These are phyloP conservation scores for Xestobium rufovillosum DNA, from an alignment of 2,888 invertebrate genomes.

Conservation along the genomic window DNA sequence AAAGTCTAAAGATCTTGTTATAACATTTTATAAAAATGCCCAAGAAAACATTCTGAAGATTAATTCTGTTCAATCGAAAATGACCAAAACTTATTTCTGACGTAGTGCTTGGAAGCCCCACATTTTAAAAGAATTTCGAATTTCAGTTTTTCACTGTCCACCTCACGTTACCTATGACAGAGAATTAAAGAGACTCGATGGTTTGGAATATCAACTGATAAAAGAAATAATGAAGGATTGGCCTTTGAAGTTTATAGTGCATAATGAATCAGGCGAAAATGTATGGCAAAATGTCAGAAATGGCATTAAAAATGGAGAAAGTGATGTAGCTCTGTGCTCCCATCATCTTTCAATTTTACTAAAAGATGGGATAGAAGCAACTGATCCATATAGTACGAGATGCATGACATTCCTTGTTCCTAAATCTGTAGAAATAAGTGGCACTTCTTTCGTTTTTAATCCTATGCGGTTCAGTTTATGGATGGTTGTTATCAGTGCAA, in stretches of 20 bases:
- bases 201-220: constrained; percentile 25
- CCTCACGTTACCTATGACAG: constrained; percentile 22
- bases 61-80: too few relatives aligned
- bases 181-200: constrained; percentile 13
- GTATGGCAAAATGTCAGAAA: too few relatives aligned
- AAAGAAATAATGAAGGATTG: constrained; percentile 24
- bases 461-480: constrained; percentile 4
- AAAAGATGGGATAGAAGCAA: background rate
- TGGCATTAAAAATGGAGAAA: too few relatives aligned
- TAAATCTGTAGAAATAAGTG: constrained; percentile 4
- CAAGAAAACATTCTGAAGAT: too few relatives aligned
- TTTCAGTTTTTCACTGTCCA: constrained; percentile 22
- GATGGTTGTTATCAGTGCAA: constrained; percentile 2
- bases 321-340: too few relatives aligned
- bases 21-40: too few relatives aligned
- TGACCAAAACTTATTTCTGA: too few relatives aligned
- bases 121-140: too few relatives aligned
- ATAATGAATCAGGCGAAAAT: too few relatives aligned
- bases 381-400: constrained; percentile 3
- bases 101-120: too few relatives aligned
- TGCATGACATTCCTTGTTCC: constrained; percentile 10
- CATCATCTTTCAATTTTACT: too few relatives aligned
- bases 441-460: constrained; percentile 1
- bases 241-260: constrained; percentile 20
- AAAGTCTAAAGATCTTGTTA: too few relatives aligned